Base-by-base conservation (phyloP, 2,113 vertebrate species). In the Silurus glanis region DNA sequence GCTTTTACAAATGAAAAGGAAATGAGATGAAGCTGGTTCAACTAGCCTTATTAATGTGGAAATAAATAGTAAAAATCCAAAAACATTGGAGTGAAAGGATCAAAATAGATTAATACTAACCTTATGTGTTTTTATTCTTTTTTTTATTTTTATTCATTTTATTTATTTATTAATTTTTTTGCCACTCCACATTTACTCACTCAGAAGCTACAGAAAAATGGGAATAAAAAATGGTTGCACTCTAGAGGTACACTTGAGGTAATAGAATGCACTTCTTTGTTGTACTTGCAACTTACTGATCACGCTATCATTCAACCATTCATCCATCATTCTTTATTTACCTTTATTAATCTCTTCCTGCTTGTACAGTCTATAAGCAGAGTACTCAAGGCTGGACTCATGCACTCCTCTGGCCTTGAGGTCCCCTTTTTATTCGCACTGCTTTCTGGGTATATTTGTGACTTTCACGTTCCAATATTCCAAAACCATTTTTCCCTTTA, bases 381-480 rank as follows among this genome's bases (percentile, higher is more conserved):
- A 80, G 76, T 56, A 59, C 59, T 80, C 75, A 56, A 28, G 51
- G 75, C 51, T 13, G 10, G 74, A 76, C 49, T 72, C 14, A 45
- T 47, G 23, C 13, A 66, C 45, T 47, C 74, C n/a, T 62, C 55
- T n/a, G 28, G 71, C 28, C 67, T 61, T 0, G 13, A 49, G 37
- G 19, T 0, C 47, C 10, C 3, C 21, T 13, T 85, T 62, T 62
- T 51, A 62, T 76, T 25, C 37, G 16, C 49, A 83, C 13, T 49
- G 25, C 64, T 55, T 69, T 71, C 13, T 45, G 51, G 51, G n/a
- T 37, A 83, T 28, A 45, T 23, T 83, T 19, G 49, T 2, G 25
- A 13, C 64, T 83, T 83, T 56, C 23, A 83, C 69, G 56, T 69
- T 69, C n/a, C 69, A 83, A 83, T 71, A 51, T 71, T 45, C 28